Evolutionary conservation across 2,113 vertebrate species (phyloP).

Genomic region (Seriola quinqueradiata): DNA sequence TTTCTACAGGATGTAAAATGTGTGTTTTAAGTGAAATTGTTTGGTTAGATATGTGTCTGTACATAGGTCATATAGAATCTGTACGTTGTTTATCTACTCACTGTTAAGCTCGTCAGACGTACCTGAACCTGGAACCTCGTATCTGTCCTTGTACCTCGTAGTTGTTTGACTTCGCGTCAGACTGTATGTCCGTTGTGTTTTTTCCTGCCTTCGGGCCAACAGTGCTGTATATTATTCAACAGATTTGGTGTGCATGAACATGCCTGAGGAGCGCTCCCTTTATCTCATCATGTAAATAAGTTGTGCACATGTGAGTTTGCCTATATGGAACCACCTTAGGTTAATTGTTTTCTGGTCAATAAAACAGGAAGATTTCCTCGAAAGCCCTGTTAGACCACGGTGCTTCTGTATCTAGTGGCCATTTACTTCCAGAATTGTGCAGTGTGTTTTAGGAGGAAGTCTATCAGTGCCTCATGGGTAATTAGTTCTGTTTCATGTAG

Average conservation of each 20-base stretch:
- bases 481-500: not conserved
- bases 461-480: not conserved
- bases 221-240: constrained; percentile 39
- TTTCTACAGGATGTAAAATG: no score
- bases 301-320: not conserved
- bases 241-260: constrained; percentile 8
- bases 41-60: not conserved
- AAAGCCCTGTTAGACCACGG: not conserved
- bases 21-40: not conserved
- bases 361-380: not conserved
- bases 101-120: not conserved
- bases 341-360: not conserved
- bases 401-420: not conserved
- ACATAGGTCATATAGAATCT: no score
- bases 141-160: not conserved
- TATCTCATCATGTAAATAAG: constrained; percentile 15
- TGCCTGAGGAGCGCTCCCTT: not conserved
- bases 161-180: not conserved
- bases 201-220: constrained; percentile 2
- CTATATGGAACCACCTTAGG: not conserved
- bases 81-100: no score
- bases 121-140: not conserved
- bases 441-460: not conserved
- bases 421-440: not conserved
- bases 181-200: not conserved